Evolutionary conservation across 1,140 invertebrate species (phyloP), one percentile per base, ranked within the genome.

Genomic region (Manduca sexta): DNA sequence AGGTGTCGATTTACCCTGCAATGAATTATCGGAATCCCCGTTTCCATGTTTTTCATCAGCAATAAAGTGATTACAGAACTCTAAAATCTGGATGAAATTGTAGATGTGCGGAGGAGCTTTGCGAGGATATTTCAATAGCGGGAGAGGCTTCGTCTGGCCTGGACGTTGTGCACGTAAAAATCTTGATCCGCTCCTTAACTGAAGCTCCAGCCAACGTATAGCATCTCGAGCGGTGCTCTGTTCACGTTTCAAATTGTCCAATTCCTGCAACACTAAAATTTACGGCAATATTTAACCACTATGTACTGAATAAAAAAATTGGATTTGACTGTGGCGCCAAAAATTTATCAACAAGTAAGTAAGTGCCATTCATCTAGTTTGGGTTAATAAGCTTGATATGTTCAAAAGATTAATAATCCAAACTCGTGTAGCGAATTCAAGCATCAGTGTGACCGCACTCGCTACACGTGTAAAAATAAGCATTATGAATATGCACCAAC

Each of bases 191-290:
- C 91, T 91, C 48, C 92, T 91, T 13, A 97, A 91, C 82, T 97
- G 94, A 15, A 88, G 80, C 78, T 97, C 96, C 40, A 98, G 81
- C 95, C 96, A 97, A 55, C 96, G 92, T 42, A 96, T 97, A 1
- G 94, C 94, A 73, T 97, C 94, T 40, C 96, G 88, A 0, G 95
- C 95, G 56, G 91, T 89, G 45, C 89, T 88, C 56, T 89, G 92
- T 69, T 90, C 92, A 56, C 91, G 92, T 83, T 98, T 97, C 42
- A 95, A 75, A 47, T 94, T 91, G 73, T 97, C 95, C 66, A 97
- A 83, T 38, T 92, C 92, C 58, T 93, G 94, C 44, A 97, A 90
- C 34, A 97, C 95, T 97, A 74, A 29, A 89, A 88, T 61, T n/a
- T n/a, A n/a, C n/a, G n/a, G n/a, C n/a, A n/a, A n/a, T n/a, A n/a